Percentiles rank a stretch among this genome's conserved stretches.
Conservation (phyloP, 2,113 vertebrate genomes). For the Sinocyclocheilus grahami region DNA sequence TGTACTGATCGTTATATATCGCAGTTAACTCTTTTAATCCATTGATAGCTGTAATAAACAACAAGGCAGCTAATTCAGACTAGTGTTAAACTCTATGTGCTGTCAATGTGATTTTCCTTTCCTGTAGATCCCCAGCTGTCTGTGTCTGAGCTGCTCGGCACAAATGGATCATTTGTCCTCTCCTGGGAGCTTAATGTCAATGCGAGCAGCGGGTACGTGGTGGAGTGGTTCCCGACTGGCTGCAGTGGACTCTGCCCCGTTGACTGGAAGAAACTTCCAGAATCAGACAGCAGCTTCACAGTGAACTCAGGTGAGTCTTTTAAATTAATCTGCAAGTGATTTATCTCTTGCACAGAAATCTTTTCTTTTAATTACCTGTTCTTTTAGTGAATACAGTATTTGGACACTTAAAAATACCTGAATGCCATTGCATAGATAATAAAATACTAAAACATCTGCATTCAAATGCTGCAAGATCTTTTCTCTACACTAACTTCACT, state of each 20-base stretch:
- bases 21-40: neutral
- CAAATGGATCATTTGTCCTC: conserved; percentile 60
- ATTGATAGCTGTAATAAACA: neutral
- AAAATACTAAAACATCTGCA: neutral
- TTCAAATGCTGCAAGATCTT: neutral
- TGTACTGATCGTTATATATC: neutral
- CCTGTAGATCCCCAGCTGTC: conserved; percentile 58
- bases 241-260: conserved; percentile 64
- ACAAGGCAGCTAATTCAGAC: neutral
- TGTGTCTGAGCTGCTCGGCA: conserved; percentile 46
- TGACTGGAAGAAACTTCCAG: conserved; percentile 68
- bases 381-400: neutral
- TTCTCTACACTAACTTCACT: neutral
- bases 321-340: neutral
- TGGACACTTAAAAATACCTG: neutral
- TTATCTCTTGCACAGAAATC: no score
- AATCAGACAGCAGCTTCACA: conserved; percentile 61
- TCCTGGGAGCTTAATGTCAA: conserved; percentile 65
- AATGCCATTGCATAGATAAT: neutral
- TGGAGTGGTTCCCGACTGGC: conserved; percentile 68
- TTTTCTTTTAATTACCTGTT: no score
- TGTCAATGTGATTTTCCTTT: neutral
- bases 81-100: neutral
- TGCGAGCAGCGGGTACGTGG: conserved; percentile 65
- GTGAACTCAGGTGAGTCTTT: conserved; percentile 67